Base-by-base conservation (phyloP, 2,888 invertebrate species). In the Lagria hirta region DNA sequence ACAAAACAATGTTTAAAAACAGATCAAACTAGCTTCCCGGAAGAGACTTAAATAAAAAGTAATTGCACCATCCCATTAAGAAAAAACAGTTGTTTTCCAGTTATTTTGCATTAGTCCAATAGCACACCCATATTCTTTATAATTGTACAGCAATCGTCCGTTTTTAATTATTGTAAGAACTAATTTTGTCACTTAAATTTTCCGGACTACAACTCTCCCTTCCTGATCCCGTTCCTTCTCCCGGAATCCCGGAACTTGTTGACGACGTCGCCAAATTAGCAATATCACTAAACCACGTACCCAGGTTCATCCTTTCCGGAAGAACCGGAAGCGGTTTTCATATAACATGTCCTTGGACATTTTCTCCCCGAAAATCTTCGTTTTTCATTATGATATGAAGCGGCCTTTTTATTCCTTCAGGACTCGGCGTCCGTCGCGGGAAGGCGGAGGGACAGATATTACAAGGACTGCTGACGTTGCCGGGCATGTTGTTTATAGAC, bases 281-380 rank as follows among this genome's bases (percentile, higher is more conserved):
- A 43, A 71, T 69, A 57, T 70, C 71, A 54, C 66, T 69, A 67
- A 65, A 66, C 71, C 71, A 70, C 58, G 68, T 61, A 62, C 72
- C 74, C 66, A 76, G 75, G 76, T 76, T 75, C 77, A 77, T 73
- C 75, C 83, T 73, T 66, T 83, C 83, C 64, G 85, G 85, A 75
- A 86, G 86, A 79, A 81, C 81, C 83, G 86, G 83, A 67, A 86
- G 84, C 75, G 86, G 86, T 79, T 84, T 86, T 87, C 86, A 87
- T 81, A 87, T 87, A 71, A 86, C 84, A 68, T 86, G 86, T 45
- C 81, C 68, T 21, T 68, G 64, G 18, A 58, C 21, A 53, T 65
- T 75, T 52, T 79, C 79, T 58, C 76, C 67, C 33, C 70, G 75
- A 58, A 78, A 76, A 24, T 73, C 73, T 15, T 71, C 72, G 55